Percentiles rank a stretch among this genome's conserved stretches.
These are phyloP conservation scores for Helleia helle DNA, from an alignment of 2,888 invertebrate genomes.

Conservation along the genomic window DNA sequence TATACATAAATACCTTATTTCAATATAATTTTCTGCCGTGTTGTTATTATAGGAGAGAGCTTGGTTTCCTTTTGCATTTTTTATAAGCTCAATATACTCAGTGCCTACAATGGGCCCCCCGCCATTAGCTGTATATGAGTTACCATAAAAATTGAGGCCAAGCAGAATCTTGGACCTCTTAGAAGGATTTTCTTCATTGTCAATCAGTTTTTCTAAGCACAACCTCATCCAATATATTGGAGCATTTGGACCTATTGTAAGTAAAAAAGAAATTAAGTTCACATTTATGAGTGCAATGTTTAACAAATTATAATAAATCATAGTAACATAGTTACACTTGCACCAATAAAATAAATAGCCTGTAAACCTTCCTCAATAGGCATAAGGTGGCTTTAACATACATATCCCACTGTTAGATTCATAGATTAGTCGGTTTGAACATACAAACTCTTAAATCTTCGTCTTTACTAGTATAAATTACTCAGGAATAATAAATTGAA, in stretches of 20 bases:
- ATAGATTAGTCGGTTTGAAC: no score
- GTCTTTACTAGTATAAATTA: no score
- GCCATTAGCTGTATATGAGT: constrained; percentile 86
- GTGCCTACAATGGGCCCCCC: constrained; percentile 87
- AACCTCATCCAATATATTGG: constrained; percentile 87
- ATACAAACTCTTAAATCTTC: no score
- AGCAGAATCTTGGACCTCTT: constrained; percentile 86
- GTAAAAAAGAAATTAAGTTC: no score
- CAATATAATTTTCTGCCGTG: constrained; percentile 88
- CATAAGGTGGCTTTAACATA: no score
- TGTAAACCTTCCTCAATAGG: no score
- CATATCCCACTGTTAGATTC: no score
- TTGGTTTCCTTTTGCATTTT: constrained; percentile 80
- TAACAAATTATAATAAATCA: no score
- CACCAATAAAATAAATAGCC: no score
- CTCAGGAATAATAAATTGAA: no score
- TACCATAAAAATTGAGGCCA: constrained; percentile 95
- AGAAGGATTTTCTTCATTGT: constrained; percentile 66
- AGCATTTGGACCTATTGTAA: constrained; percentile 92
- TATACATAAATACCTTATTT: constrained; percentile 85
- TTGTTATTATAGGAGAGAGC: constrained; percentile 82
- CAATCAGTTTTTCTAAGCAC: constrained; percentile 83
- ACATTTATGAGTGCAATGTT: no score
- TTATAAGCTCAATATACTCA: constrained; percentile 84
- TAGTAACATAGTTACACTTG: no score